Conservation (phyloP, 2,113 vertebrate species). For the Pica pica region DNA sequence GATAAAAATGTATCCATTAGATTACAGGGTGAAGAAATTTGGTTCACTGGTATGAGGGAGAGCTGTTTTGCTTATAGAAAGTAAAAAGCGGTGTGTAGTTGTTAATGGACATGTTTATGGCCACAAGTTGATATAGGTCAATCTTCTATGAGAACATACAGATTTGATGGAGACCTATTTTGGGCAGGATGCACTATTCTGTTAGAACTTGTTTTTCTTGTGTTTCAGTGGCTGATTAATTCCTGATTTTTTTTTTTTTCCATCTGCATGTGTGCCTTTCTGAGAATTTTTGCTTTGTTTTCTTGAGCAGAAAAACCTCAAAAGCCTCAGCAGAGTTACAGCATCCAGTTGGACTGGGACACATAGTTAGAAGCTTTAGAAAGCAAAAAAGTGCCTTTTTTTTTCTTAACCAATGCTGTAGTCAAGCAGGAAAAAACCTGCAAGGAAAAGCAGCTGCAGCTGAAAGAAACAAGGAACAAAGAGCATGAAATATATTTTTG, state of each 20-base stretch:
- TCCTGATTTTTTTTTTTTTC: neutral
- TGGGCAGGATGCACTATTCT: neutral
- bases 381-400: neutral
- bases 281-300: neutral
- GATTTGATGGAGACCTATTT: neutral
- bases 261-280: neutral
- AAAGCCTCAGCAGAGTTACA: neutral
- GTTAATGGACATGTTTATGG: neutral
- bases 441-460: neutral
- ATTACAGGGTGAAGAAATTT: neutral
- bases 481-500: neutral
- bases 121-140: neutral
- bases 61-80: neutral
- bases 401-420: neutral
- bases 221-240: neutral
- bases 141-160: neutral
- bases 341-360: neutral
- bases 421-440: neutral
- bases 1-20: neutral
- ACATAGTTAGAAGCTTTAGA: neutral
- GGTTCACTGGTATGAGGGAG: neutral
- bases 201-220: neutral
- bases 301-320: neutral
- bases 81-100: neutral
- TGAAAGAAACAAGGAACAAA: neutral